Evolutionary conservation across 1,140 invertebrate genomes (phyloP).

Genomic region (Oryctes rhinoceros): DNA sequence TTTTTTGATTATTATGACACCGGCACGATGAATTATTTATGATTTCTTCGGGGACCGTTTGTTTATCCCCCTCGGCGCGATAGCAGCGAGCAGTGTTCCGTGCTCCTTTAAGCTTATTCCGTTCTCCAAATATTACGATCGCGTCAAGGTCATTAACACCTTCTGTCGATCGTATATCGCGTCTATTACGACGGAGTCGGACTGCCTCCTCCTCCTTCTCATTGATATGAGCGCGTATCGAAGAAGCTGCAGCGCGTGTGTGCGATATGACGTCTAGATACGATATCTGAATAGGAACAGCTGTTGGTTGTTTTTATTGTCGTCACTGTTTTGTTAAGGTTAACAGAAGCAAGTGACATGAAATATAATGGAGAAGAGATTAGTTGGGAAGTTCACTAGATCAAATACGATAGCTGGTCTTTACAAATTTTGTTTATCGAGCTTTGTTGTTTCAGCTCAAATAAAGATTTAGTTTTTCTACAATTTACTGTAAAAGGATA

Average conservation of each 20-base stretch:
- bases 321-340: not conserved
- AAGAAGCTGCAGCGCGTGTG: not conserved
- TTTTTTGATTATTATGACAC: conserved; percentile 22
- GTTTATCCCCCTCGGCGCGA: not conserved
- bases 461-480: too few relatives aligned
- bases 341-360: not conserved
- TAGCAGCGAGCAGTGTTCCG: not conserved
- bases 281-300: conserved; percentile 12
- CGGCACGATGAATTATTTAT: conserved; percentile 18
- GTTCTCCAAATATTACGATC: conserved; percentile 1
- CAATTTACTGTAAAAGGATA: too few relatives aligned
- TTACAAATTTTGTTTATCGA: too few relatives aligned
- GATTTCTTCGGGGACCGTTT: conserved; percentile 17
- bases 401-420: too few relatives aligned
- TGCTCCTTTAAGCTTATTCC: not conserved
- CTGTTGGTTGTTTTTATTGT: conserved; percentile 13
- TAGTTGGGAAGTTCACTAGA: too few relatives aligned
- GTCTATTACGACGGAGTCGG: not conserved
- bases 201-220: not conserved
- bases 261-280: not conserved
- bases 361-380: not conserved
- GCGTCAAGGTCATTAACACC: conserved; percentile 13
- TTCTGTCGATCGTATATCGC: not conserved
- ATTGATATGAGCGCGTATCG: not conserved
- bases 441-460: too few relatives aligned